These are phyloP conservation scores for Lordiphosa clarofinis DNA, from an alignment of 1,140 invertebrate species.

Conservation along the genomic window DNA sequence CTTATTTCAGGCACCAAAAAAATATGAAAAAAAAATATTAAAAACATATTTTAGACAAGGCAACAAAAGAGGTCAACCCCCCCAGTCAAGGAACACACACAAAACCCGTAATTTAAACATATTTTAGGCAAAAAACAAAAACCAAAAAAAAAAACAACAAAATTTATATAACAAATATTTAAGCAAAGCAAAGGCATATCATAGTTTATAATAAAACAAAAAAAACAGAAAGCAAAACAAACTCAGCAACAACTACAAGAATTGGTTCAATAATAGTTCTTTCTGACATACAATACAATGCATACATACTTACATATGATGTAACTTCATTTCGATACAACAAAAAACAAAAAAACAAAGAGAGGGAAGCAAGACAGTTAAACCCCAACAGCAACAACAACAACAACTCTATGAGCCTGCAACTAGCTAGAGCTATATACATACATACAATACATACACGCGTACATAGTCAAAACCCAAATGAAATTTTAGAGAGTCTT, in stretches of 20 bases:
- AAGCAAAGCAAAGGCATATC: conserved; percentile 75
- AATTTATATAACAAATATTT: conserved; percentile 62
- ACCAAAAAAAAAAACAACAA: conserved; percentile 38
- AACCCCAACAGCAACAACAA: background rate
- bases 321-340: background rate
- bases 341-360: conserved; percentile 2
- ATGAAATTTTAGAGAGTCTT: conserved; percentile 27
- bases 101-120: conserved; percentile 43
- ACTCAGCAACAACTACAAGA: conserved; percentile 12
- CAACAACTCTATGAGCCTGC: conserved; percentile 2
- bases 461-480: conserved; percentile 45
- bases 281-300: background rate
- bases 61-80: conserved; percentile 35
- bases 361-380: conserved; percentile 45
- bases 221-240: conserved; percentile 17
- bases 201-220: conserved; percentile 66
- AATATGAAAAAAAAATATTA: conserved; percentile 77
- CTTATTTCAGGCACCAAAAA: conserved; percentile 62
- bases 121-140: conserved; percentile 60
- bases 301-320: conserved; percentile 6
- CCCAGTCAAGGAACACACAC: conserved; percentile 6
- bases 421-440: conserved; percentile 1
- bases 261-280: conserved; percentile 16
- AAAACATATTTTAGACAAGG: conserved; percentile 28
- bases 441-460: conserved; percentile 49